Percentiles rank a stretch among this genome's conserved stretches.
phyloP scores from a whole-genome alignment of 2,797 vertebrate species.

The Acrossocheilus fasciatus region DNA sequence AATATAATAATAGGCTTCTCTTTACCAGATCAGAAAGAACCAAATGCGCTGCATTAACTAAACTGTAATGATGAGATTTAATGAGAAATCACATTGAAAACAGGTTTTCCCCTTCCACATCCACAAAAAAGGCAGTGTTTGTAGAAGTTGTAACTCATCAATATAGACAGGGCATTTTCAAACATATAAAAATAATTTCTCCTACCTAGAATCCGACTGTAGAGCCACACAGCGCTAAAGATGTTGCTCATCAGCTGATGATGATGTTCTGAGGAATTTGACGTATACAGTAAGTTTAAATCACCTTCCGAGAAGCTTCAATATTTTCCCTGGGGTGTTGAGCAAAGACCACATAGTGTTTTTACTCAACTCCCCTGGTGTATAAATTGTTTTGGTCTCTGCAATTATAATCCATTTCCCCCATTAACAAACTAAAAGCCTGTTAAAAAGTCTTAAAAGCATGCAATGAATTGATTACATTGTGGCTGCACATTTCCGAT shows the following conservation, averaged over 20 bases:
- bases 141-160: neutral
- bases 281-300: neutral
- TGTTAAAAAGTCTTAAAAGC: neutral
- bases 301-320: neutral
- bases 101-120: neutral
- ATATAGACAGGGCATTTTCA: neutral
- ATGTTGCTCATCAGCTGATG: neutral
- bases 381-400: neutral
- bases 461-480: neutral
- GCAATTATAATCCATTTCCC: neutral
- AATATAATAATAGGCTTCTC: neutral
- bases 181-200: neutral
- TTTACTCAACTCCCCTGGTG: neutral
- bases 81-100: neutral
- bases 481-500: neutral
- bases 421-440: conserved; percentile 7
- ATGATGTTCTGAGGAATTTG: neutral
- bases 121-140: conserved; percentile 3
- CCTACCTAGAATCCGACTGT: neutral
- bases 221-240: neutral
- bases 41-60: neutral
- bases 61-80: neutral
- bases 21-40: conserved; percentile 13
- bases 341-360: neutral
- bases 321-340: neutral